Conservation (phyloP, 2,888 invertebrate genomes). For the Drosophila eohydei region DNA sequence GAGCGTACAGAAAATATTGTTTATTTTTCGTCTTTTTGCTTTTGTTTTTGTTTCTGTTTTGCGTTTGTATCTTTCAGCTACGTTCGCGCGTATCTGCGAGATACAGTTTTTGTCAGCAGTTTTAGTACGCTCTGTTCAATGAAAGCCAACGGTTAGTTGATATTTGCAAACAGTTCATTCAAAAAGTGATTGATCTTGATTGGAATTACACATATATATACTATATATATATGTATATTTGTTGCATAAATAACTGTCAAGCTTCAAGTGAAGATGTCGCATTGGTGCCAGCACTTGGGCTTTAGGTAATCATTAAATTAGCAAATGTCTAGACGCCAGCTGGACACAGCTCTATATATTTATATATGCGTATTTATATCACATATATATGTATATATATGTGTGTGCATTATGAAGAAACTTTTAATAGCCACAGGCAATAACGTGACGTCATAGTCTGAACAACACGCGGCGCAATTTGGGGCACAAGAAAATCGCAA, state of each 20-base stretch:
- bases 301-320: slow-evolving; percentile 62
- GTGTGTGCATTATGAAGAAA: slow-evolving; percentile 28
- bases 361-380: neutral
- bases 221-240: neutral
- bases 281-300: slow-evolving; percentile 68
- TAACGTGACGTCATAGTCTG: slow-evolving; percentile 60
- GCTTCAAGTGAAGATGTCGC: slow-evolving; percentile 47
- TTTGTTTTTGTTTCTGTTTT: slow-evolving; percentile 9
- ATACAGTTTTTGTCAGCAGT: slow-evolving; percentile 33
- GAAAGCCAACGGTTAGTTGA: slow-evolving; percentile 48
- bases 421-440: slow-evolving; percentile 39
- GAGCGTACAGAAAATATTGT: slow-evolving; percentile 20
- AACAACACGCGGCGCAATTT: slow-evolving; percentile 44
- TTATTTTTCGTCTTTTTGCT: slow-evolving; percentile 14
- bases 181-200: slow-evolving; percentile 20
- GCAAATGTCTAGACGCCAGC: slow-evolving; percentile 48
- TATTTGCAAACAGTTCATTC: slow-evolving; percentile 27
- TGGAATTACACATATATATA: neutral
- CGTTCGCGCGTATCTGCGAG: slow-evolving; percentile 23
- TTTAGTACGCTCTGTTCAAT: slow-evolving; percentile 56
- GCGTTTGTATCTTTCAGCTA: slow-evolving; percentile 8
- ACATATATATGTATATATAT: slow-evolving; percentile 9
- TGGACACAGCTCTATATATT: slow-evolving; percentile 9
- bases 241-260: neutral
- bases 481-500: slow-evolving; percentile 40